Evolutionary conservation across 2,797 vertebrate genomes (phyloP), one percentile per base, ranked within the genome.

Genomic region (Rhadinocentrus ornatus): DNA sequence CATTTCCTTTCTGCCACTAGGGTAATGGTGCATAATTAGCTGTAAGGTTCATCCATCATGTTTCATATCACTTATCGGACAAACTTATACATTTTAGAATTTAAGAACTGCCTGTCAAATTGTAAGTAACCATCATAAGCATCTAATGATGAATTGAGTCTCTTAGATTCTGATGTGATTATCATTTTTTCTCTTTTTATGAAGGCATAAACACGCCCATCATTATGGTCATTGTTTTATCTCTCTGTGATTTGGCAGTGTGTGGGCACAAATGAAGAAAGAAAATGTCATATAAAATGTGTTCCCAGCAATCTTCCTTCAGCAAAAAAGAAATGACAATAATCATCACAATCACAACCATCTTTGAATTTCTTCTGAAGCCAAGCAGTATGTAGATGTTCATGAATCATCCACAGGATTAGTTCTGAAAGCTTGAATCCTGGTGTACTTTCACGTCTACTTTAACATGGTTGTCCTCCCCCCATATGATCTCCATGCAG

Each of bases 211-310:
- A 88, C 80, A 74, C 73, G 77, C 76, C 69, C 64, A 15, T 79
- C 63, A 85, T 83, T 73, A 77, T 68, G 44, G 54, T 61, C 70
- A 61, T 81, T 88, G 87, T 91, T 84, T 89, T 72, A 83, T 88
- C 72, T 55, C 34, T 63, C 75, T 83, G 83, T 53, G 41, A 65
- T 78, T 81, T 85, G 85, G 59, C 76, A 71, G 67, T 55, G 62
- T 70, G 73, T 84, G 84, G 86, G 86, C 78, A 69, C 77, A 46
- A 56, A 53, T 62, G 73, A 73, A 78, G 75, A 50, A 80, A 77
- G 71, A 75, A 80, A 74, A 78, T 80, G 64, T 83, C 77, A 73
- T 62, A 75, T 56, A 68, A 78, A 65, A 70, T 61, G 44, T 44
- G 52, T 76, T 82, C 66, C 48, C 32, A 66, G 70, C 37, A 26